A percentile compares a stretch with the other conserved stretches of the same genome.
phyloP scores from a whole-genome alignment of 1,140 invertebrate genomes.

The Heterodera carotae region DNA sequence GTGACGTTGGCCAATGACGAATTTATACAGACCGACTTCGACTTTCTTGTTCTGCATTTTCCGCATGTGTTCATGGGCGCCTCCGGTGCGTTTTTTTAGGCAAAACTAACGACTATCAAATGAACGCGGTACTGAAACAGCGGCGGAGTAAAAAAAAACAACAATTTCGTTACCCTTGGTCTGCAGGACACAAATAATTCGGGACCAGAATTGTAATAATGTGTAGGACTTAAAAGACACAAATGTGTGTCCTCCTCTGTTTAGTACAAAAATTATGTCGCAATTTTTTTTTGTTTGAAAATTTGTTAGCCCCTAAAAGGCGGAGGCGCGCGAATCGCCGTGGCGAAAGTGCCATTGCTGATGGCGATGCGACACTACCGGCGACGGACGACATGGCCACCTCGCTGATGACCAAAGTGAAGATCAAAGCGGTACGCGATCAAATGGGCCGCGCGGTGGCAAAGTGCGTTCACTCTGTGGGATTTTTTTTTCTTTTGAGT shows the following conservation, averaged over 20 bases:
- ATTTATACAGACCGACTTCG: constrained; percentile 49
- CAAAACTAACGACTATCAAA: too few relatives aligned
- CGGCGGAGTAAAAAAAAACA: too few relatives aligned
- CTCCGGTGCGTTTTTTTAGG: too few relatives aligned
- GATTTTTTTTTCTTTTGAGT: too few relatives aligned
- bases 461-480: constrained; percentile 28
- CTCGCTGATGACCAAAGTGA: constrained; percentile 48
- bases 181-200: too few relatives aligned
- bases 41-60: constrained; percentile 50
- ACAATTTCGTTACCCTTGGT: too few relatives aligned
- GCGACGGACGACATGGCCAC: background rate
- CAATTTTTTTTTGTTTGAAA: background rate
- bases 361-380: background rate
- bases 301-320: background rate
- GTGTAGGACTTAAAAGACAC: too few relatives aligned
- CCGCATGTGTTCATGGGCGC: constrained; percentile 47
- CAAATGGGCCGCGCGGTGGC: constrained; percentile 42
- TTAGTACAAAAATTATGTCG: too few relatives aligned
- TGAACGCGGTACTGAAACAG: too few relatives aligned
- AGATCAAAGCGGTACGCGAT: constrained; percentile 39
- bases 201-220: too few relatives aligned
- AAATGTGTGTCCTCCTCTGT: too few relatives aligned
- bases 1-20: constrained; percentile 62
- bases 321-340: too few relatives aligned
- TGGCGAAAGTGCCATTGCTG: background rate